Evolutionary conservation across 2,888 invertebrate genomes (phyloP).

Genomic region (Euplagia quadripunctaria): DNA sequence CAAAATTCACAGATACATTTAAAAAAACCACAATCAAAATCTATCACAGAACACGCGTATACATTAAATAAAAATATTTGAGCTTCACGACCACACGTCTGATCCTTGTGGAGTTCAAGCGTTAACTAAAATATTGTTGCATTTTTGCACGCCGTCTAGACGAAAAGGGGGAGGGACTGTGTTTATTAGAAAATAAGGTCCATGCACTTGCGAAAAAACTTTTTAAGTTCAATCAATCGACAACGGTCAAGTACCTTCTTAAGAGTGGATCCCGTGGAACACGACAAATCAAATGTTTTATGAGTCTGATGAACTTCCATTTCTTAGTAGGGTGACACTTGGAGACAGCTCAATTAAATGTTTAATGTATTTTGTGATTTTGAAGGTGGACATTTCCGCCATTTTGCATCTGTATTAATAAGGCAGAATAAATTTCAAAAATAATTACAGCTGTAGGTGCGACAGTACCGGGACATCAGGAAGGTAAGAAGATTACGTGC

Average conservation of each 20-base stretch:
- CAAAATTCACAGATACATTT: conserved; percentile 42
- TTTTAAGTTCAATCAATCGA: conserved; percentile 29
- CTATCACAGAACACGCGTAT: conserved; percentile 44
- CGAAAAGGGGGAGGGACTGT: conserved; percentile 19
- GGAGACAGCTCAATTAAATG: background rate
- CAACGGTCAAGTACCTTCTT: conserved; percentile 37
- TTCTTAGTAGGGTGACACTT: background rate
- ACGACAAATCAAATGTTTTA: background rate
- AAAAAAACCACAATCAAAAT: conserved; percentile 56
- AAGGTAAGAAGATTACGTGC: background rate
- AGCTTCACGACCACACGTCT: conserved; percentile 31
- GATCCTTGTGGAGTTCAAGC: conserved; percentile 3
- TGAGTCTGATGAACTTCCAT: background rate
- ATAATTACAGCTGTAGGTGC: background rate
- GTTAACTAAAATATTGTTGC: conserved; percentile 31
- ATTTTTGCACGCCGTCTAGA: conserved; percentile 38
- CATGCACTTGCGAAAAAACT: conserved; percentile 43
- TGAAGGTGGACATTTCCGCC: background rate
- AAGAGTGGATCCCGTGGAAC: background rate
- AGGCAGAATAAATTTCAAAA: background rate
- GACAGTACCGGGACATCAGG: conserved; percentile 1
- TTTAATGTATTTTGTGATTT: background rate
- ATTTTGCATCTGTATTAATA: background rate
- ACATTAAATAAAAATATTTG: conserved; percentile 33
- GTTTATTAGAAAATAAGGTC: conserved; percentile 23